Percentiles rank a stretch among this genome's conserved stretches.
Conservation (phyloP, 2,113 vertebrate species). For the Catagonus wagneri region DNA sequence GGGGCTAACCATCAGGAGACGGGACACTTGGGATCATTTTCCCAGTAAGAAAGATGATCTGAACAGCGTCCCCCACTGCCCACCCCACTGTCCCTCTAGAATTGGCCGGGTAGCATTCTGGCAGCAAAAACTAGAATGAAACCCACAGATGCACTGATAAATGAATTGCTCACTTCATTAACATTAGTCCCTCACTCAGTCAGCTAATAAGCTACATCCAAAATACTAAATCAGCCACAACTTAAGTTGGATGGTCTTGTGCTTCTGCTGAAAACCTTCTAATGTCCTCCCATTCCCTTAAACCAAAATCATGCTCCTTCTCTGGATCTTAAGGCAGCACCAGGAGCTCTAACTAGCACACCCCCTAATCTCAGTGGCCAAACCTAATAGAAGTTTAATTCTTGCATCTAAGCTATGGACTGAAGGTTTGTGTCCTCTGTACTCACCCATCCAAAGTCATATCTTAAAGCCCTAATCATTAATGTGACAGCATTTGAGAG, state of each 20-base stretch:
- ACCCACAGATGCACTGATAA: neutral
- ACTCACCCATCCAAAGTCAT: neutral
- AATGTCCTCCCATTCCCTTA: neutral
- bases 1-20: neutral
- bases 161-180: neutral
- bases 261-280: neutral
- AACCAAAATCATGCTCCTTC: neutral
- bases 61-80: neutral
- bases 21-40: neutral
- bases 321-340: neutral
- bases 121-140: neutral
- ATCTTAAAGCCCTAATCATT: neutral
- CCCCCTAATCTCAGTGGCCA: neutral
- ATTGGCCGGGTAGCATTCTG: neutral
- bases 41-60: neutral
- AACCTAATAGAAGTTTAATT: neutral
- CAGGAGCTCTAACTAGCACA: neutral
- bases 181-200: neutral
- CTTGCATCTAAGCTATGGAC: neutral
- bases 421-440: neutral
- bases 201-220: neutral
- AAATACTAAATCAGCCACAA: neutral
- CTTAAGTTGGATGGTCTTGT: neutral
- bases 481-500: neutral
- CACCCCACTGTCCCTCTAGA: neutral